Conservation (phyloP, 2,113 vertebrate species). For the Otus sunia region DNA sequence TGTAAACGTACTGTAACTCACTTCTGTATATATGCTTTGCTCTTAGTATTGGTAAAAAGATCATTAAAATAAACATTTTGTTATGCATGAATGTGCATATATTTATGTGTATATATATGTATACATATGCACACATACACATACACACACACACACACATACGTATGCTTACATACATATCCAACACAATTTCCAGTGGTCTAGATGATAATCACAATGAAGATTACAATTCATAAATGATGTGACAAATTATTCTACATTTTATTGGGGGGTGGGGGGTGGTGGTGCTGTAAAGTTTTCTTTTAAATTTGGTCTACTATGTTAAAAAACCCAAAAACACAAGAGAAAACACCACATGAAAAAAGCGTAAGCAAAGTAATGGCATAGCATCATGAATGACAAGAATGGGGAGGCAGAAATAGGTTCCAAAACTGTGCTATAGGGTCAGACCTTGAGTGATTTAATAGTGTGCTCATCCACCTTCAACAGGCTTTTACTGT, state of each 20-base stretch:
- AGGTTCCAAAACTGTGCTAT: background rate
- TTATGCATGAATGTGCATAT: background rate
- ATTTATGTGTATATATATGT: background rate
- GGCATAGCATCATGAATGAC: background rate
- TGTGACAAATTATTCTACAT: background rate
- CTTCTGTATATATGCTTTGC: background rate
- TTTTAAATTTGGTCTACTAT: background rate
- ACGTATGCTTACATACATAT: background rate
- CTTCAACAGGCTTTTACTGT: background rate
- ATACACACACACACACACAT: background rate
- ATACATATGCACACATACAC: background rate
- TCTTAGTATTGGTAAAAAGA: background rate
- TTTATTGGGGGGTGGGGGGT: background rate
- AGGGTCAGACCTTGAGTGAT: background rate
- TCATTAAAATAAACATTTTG: background rate
- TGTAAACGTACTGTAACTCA: background rate
- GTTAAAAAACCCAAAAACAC: conserved; percentile 53
- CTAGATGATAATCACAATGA: background rate
- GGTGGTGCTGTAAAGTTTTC: background rate
- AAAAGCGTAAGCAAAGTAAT: background rate
- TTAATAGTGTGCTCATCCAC: background rate
- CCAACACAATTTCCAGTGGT: background rate
- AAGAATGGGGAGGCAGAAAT: conserved; percentile 22
- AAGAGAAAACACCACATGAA: background rate
- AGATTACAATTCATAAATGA: background rate